Evolutionary conservation across 1,140 invertebrate genomes (phyloP).

Genomic region (Mercenaria mercenaria): DNA sequence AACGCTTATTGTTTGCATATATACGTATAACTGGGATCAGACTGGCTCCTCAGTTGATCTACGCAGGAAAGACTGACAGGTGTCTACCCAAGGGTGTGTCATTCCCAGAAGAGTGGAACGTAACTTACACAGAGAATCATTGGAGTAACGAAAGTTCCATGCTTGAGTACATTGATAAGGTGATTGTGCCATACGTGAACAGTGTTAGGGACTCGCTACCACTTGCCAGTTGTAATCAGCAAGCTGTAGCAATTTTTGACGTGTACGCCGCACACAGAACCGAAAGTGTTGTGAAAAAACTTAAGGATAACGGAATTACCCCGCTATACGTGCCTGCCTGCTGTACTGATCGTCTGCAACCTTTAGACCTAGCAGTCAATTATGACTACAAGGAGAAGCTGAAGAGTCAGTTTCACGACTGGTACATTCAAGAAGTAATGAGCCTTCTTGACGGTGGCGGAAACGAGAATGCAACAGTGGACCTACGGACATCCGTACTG

Average conservation of each 20-base stretch:
- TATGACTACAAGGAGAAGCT: not conserved
- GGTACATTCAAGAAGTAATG: not conserved
- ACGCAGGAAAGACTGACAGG: constrained; percentile 39
- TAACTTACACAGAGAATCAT: constrained; percentile 12
- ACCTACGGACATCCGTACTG: not conserved
- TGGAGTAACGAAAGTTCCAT: constrained; percentile 28
- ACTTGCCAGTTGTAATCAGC: constrained; percentile 1
- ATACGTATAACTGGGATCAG: constrained; percentile 35
- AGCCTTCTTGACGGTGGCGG: too few relatives aligned
- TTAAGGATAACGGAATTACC: not conserved
- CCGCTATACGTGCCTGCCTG: not conserved
- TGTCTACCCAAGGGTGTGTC: constrained; percentile 17
- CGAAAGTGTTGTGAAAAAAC: not conserved
- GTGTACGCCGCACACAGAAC: not conserved
- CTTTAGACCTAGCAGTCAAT: not conserved
- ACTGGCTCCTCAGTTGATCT: constrained; percentile 32
- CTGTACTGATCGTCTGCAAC: constrained; percentile 14
- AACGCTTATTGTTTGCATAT: too few relatives aligned
- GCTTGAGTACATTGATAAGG: not conserved
- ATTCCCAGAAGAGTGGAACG: constrained; percentile 21
- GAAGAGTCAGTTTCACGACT: not conserved
- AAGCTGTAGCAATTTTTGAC: not conserved
- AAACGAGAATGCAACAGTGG: not conserved
- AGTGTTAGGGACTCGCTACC: not conserved
- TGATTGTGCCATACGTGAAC: constrained; percentile 30